phyloP scores from a whole-genome alignment of 2,888 invertebrate genomes.

The Silvanus unidentatus region DNA sequence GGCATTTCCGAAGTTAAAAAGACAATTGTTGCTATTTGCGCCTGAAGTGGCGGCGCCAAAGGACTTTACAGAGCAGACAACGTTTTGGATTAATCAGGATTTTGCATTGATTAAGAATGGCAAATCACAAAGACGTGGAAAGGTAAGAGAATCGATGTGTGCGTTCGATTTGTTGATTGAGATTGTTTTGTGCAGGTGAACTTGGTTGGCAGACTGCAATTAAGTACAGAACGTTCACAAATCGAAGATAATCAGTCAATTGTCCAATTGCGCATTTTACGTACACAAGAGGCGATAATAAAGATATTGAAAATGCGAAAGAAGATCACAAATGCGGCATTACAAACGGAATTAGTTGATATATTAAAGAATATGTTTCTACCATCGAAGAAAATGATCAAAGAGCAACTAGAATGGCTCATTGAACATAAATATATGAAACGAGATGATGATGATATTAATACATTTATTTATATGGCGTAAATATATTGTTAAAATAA shows the following conservation, averaged over 20 bases:
- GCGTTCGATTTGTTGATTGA: constrained; percentile 6
- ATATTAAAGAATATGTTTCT: constrained; percentile 99
- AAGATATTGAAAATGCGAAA: constrained; percentile 99
- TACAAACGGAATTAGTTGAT: constrained; percentile 96
- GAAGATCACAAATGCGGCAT: constrained; percentile 83
- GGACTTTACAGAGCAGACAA: constrained; percentile 87
- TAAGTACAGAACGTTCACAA: constrained; percentile 91
- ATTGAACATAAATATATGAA: constrained; percentile 98
- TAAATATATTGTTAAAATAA: constrained; percentile 40
- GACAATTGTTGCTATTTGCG: constrained; percentile 80
- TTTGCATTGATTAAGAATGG: constrained; percentile 93
- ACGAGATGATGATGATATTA: constrained; percentile 94
- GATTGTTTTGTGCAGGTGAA: constrained; percentile 57
- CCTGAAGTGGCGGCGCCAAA: constrained; percentile 81
- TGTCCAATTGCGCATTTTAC: constrained; percentile 88
- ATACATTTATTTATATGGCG: constrained; percentile 97
- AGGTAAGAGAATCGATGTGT: constrained; percentile 48
- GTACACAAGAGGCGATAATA: constrained; percentile 95
- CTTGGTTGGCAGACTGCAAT: constrained; percentile 89
- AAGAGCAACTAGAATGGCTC: constrained; percentile 99
- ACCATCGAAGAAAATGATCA: constrained; percentile 98
- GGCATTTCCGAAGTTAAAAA: constrained; percentile 91
- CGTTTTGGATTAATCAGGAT: constrained; percentile 96
- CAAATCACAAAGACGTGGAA: constrained; percentile 89
- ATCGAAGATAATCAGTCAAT: constrained; percentile 98